These are phyloP conservation scores for Cantharis nigra DNA, from an alignment of 2,888 invertebrate species.

Conservation along the genomic window DNA sequence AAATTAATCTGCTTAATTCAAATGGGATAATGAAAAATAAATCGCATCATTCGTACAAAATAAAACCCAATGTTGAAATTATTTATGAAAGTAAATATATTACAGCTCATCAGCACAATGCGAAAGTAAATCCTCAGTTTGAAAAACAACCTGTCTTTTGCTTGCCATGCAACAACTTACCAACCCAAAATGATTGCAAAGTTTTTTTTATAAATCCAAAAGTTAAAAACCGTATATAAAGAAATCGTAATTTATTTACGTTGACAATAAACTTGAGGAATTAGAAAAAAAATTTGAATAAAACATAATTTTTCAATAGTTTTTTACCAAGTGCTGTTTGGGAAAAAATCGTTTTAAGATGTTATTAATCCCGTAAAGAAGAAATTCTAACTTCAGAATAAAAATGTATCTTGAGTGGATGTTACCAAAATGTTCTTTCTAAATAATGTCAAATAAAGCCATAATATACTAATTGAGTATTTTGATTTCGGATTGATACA, in stretches of 20 bases:
- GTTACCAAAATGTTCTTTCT: neutral
- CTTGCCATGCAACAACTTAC: neutral
- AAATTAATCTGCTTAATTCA: neutral
- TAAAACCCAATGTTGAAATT: neutral
- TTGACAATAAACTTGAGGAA: too few relatives aligned
- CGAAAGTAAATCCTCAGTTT: neutral
- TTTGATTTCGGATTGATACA: too few relatives aligned
- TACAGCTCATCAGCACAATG: neutral
- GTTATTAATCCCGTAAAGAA: too few relatives aligned
- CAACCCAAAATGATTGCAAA: neutral
- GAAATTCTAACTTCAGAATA: too few relatives aligned
- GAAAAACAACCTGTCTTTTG: neutral
- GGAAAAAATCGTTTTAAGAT: neutral
- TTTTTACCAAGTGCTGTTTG: neutral
- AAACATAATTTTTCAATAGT: neutral
- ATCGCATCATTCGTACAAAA: neutral
- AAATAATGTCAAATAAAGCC: neutral
- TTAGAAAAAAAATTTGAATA: neutral
- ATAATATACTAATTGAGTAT: neutral
- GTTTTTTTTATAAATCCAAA: neutral
- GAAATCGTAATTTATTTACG: too few relatives aligned
- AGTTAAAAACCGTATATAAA: neutral
- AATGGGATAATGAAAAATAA: neutral
- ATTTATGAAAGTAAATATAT: neutral
- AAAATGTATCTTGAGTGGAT: neutral